Base-by-base conservation (phyloP, 1,140 invertebrate genomes). In the Drosophila orena region DNA sequence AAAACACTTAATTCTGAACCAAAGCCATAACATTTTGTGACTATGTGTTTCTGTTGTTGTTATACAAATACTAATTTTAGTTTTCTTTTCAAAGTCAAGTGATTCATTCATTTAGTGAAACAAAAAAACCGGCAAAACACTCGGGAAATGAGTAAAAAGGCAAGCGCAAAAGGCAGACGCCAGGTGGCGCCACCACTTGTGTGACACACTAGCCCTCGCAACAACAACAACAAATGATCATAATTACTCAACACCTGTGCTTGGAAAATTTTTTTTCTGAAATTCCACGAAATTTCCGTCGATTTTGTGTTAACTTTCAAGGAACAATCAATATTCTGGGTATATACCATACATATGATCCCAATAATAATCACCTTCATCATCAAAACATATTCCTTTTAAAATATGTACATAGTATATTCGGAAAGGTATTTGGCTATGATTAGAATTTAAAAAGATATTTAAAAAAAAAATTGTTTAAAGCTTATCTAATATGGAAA, bases 41-140 rank as follows among this genome's bases (percentile, higher is more conserved):
- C 43, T 69, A 38, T 59, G 60, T 65, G 46, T 68, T 78, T 66
- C 30, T 62, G 20, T 61, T 68, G 43, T 75, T 71, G 59, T 42
- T 59, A 37, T 69, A 59, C 37, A 30, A 30, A 30, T 65, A 86
- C 85, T 91, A 91, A 89, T 75, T 91, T 91, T 91, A 91, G 90
- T 90, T 91, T 78, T 77, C 71, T 58, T 86, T 76, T 76, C 83
- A 88, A 88, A 88, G 83, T 89, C 83, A 89, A 77, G 83, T 88
- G 83, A 88, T 69, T 86, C 68, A 79, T 76, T 81, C 61, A 69
- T 65, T 57, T 34, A 49, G 38, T 61, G 30, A 59, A 65, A 65
- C 62, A 44, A 42, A 44, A 43, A 59, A 68, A 27, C 12, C 47
- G 42, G 38, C 60, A 56, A 53, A 20, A 43, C 17, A 57, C 44